Evolutionary conservation across 2,113 vertebrate species (phyloP).

Genomic region (Megaceryle torquata): DNA sequence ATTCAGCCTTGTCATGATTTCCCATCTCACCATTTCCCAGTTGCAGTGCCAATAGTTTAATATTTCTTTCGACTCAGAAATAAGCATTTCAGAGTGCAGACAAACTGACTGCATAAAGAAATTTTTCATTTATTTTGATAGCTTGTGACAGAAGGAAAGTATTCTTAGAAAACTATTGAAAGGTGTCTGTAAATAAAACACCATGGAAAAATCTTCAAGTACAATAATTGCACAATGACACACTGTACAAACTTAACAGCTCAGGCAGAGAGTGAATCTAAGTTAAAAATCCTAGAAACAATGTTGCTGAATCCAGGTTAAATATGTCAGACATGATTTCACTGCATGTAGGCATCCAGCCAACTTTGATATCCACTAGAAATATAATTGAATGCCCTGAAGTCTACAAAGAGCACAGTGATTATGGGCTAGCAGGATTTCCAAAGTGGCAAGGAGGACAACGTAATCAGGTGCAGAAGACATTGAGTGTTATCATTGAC

Average conservation of each 20-base stretch:
- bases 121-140: neutral
- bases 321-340: neutral
- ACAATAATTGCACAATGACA: neutral
- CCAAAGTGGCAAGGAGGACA: neutral
- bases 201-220: neutral
- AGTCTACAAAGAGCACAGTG: neutral
- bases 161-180: neutral
- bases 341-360: neutral
- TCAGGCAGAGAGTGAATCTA: neutral
- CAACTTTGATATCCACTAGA: neutral
- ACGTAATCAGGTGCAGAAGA: neutral
- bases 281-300: neutral
- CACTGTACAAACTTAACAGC: neutral
- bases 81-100: neutral
- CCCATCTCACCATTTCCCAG: neutral
- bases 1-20: neutral
- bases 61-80: neutral
- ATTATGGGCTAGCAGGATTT: neutral
- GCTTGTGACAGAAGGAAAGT: neutral
- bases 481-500: neutral
- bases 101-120: neutral
- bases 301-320: neutral
- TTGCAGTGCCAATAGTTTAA: neutral
- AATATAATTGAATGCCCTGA: neutral
- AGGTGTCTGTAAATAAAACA: neutral